Evolutionary conservation across 2,888 invertebrate genomes (phyloP).

Genomic region (Strigamia crassipes): DNA sequence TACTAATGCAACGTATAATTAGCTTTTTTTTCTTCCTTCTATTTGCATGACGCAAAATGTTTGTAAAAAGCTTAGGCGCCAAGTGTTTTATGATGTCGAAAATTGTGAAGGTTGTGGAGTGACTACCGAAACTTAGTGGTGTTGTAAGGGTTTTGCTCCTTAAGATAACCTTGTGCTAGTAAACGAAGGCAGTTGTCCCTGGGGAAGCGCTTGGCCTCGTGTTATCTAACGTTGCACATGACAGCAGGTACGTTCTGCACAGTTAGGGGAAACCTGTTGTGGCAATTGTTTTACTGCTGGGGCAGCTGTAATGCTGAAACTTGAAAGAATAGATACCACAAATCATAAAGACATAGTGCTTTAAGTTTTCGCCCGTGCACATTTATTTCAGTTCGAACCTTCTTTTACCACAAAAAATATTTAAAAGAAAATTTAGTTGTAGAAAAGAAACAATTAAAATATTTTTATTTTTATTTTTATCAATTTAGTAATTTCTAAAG

Average conservation of each 20-base stretch:
- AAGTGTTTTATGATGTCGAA: slow-evolving; percentile 14
- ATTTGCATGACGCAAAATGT: neutral
- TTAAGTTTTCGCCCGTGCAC: neutral
- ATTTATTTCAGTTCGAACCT: neutral
- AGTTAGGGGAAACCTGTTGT: slow-evolving; percentile 46
- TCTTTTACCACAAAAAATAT: neutral
- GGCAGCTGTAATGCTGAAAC: slow-evolving; percentile 48
- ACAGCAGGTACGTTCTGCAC: slow-evolving; percentile 44
- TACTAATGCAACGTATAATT: neutral
- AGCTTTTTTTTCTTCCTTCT: neutral
- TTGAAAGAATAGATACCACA: slow-evolving; percentile 46
- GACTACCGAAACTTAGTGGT: slow-evolving; percentile 15
- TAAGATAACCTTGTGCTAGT: slow-evolving; percentile 43
- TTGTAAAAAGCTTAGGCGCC: neutral
- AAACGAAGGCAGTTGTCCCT: slow-evolving; percentile 36
- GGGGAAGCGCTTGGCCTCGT: slow-evolving; percentile 43
- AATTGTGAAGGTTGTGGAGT: neutral
- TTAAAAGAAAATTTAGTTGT: neutral
- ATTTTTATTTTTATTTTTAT: too few species aligned
- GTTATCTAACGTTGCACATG: slow-evolving; percentile 47
- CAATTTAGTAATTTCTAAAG: too few species aligned
- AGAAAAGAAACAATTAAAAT: too few species aligned
- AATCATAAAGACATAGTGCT: slow-evolving; percentile 47
- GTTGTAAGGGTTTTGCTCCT: slow-evolving; percentile 42
- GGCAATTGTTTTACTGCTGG: slow-evolving; percentile 48